Percentiles rank a stretch among this genome's conserved stretches.
phyloP scores from a whole-genome alignment of 2,113 vertebrate genomes.

The crab-eating macaque (Macaca fascicularis) region T2T-MFA8v1.1 NC_088375.1:197155001-197155500 shows the following conservation, averaged over 20 bases:
- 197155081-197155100: neutral
- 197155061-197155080: neutral
- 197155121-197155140: neutral
- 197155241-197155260: slow-evolving; percentile 20
- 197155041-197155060: neutral
- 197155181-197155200: neutral
- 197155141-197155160: neutral
- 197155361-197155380: neutral
- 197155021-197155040: slow-evolving; percentile 21
- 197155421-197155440: slow-evolving; percentile 34
- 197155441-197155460: neutral
- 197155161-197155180: neutral
- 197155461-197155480: slow-evolving; percentile 28
- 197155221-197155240: neutral
- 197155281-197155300: slow-evolving; percentile 2
- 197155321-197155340: slow-evolving; percentile 28
- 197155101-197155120: neutral
- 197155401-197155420: slow-evolving; percentile 16
- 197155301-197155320: neutral
- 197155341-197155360: neutral
- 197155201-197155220: slow-evolving; percentile 21
- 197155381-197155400: neutral
- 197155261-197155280: neutral
- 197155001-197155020: slow-evolving; percentile 31
- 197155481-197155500: neutral